Base-by-base conservation (phyloP, 1,140 invertebrate genomes). In the Papilio machaon region DNA sequence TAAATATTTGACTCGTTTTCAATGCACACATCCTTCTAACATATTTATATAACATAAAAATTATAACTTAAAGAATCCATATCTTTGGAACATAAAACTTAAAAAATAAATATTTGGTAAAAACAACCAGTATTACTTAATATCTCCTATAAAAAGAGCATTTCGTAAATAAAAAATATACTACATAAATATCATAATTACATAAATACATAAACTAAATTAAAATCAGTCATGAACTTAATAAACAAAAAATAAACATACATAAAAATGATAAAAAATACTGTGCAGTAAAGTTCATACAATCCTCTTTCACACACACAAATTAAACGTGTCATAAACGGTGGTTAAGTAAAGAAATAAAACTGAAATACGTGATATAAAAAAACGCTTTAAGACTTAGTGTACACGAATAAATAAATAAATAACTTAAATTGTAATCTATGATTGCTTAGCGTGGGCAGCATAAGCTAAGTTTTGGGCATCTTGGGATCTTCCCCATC, bases 391-490 rank as follows among this genome's bases (percentile, higher is more conserved):
- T 60, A 30, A 30, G 70, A 75, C 54, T 81, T 75, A 81, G 79
- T 76, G 80, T 77, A 85, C 83, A 78, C 73, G 76, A 78, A 84
- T 81, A 86, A 78, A 78, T 82, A 85, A 88, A 85, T 86, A 86
- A 85, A 80, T 82, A 83, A 74, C 9, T 79, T 19, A 60, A 13
- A 64, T 67, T 64, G 73, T 38, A 35, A 54, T 79, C 73, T 91
- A 94, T 78, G 88, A 88, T 75, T 93, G 90, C 81, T 95, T 94
- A 38, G 87, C 86, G 84, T 97, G 95, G 80, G 95, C 96, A 75
- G 93, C 95, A 86, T 97, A 97, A n/a, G 96, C 96, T 83, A 97
- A 82, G 74, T 96, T 94, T 80, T 96, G 96, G 46, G 95, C 95
- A 46, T 95, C 95, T 46, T 95, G 92, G 38, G 96, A 95, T 54